Evolutionary conservation across 2,113 vertebrate genomes (phyloP).

Genomic region (Dasyurus viverrinus): DNA sequence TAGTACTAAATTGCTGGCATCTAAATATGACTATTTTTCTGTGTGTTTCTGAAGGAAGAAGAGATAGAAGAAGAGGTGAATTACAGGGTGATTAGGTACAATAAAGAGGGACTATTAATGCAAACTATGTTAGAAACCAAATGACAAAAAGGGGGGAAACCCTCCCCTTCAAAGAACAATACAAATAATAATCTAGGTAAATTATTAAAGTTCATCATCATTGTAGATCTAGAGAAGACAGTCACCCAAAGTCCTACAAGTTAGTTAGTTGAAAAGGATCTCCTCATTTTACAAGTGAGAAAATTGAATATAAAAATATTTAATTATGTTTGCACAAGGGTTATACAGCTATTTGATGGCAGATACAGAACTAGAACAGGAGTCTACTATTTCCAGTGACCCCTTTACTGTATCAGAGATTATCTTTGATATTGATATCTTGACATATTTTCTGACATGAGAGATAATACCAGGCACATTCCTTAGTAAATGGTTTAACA

Average conservation of each 20-base stretch:
- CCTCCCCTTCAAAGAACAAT: constrained; percentile 15
- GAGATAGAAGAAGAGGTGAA: not conserved
- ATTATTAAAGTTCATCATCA: not conserved
- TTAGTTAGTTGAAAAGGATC: constrained; percentile 27
- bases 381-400: not conserved
- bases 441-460: not conserved
- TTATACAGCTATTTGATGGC: constrained; percentile 32
- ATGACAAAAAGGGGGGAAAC: not conserved
- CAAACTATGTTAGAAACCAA: not conserved
- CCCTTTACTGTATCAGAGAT: constrained; percentile 31
- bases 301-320: not conserved
- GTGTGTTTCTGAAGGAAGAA: not conserved
- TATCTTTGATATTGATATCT: not conserved
- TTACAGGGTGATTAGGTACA: not conserved
- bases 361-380: constrained; percentile 21
- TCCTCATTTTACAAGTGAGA: constrained; percentile 41
- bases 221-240: constrained; percentile 24
- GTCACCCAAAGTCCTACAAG: not conserved
- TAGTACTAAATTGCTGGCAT: not conserved
- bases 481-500: not conserved
- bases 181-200: constrained; percentile 1
- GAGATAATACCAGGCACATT: not conserved
- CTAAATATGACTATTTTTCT: not conserved
- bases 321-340: not conserved
- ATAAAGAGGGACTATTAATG: not conserved